phyloP scores from a whole-genome alignment of 2,113 vertebrate species.

The Natator depressus region DNA sequence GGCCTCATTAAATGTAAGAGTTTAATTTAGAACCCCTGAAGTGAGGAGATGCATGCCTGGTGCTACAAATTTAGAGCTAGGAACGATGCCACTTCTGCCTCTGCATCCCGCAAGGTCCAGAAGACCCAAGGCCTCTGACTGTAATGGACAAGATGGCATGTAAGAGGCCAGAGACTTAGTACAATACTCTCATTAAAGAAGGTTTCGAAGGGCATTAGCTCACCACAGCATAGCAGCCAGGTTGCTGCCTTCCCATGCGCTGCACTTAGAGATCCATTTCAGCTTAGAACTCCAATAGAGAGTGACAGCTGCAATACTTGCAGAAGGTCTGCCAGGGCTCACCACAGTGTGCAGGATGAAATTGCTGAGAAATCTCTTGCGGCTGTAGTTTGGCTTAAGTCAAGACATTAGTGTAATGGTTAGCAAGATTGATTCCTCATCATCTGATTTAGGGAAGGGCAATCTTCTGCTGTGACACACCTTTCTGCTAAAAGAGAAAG shows the following conservation, averaged over 20 bases:
- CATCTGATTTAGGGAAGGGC: neutral
- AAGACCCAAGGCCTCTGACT: neutral
- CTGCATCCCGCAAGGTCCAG: neutral
- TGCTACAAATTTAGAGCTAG: neutral
- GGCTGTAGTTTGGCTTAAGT: neutral
- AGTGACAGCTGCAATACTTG: neutral
- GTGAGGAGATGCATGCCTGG: neutral
- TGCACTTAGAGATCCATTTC: neutral
- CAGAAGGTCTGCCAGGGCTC: neutral
- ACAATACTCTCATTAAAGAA: neutral
- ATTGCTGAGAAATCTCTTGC: conserved; percentile 11
- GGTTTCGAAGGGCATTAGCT: neutral
- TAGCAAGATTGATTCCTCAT: neutral
- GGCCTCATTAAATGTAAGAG: neutral
- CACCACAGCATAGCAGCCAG: neutral
- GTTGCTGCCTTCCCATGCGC: neutral
- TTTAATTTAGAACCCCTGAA: neutral
- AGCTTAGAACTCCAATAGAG: neutral
- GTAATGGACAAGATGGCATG: neutral
- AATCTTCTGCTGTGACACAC: neutral
- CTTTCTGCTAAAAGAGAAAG: neutral
- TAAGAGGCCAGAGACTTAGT: neutral
- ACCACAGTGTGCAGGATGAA: conserved; percentile 6
- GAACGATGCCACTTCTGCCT: neutral
- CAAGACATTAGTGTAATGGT: neutral